Evolutionary conservation across 2,113 vertebrate species (phyloP), one percentile per base, ranked within the genome.

Genomic region (Sinocyclocheilus rhinocerous): DNA sequence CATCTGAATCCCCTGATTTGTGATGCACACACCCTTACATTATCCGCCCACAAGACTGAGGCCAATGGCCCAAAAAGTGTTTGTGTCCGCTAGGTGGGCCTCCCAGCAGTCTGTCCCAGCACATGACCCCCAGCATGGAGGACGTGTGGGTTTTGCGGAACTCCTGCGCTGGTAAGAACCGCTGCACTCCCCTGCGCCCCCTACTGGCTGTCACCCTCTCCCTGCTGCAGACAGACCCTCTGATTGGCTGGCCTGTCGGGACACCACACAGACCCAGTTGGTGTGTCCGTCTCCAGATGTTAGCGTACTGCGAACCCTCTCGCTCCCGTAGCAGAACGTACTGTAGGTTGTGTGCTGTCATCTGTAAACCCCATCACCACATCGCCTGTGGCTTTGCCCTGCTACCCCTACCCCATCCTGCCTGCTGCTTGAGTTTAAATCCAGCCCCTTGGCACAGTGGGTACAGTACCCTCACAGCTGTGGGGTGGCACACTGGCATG

Each of bases 131-230:
- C 86, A 83, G 84, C 76, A 91, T 91, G 12, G 89, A 93, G 91
- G 93, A 94, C 90, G 91, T 94, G 88, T 94, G 94, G 94, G 93
- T 94, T 79, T 92, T 93, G 87, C 92, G 94, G 90, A 91, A 92
- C 90, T 91, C 91, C 26, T 84, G 87, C 89, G 78, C 90, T 75
- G 94, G 94, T 95, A 94, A 94, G 94, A 91, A 70, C 8, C 69
- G 24, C 87, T 77, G 10, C 39, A 42, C 57, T 39, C n/a, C 70
- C 33, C 16, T 61, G 55, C 39, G 59, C 70, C 70, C 77, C 61
- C 67, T 81, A 61, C 55, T 85, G 76, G 48, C 80, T 69, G 85
- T 1, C 81, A 24, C 39, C n/a, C 80, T 24, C 26, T 50, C 48
- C 42, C 24, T 42, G 29, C 55, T 70, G 10, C 45, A 79, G 55